A percentile compares a stretch with the other conserved stretches of the same genome.
These are phyloP conservation scores for Nephrocerus scutellatus DNA, from an alignment of 2,888 invertebrate species.

Conservation along the genomic window DNA sequence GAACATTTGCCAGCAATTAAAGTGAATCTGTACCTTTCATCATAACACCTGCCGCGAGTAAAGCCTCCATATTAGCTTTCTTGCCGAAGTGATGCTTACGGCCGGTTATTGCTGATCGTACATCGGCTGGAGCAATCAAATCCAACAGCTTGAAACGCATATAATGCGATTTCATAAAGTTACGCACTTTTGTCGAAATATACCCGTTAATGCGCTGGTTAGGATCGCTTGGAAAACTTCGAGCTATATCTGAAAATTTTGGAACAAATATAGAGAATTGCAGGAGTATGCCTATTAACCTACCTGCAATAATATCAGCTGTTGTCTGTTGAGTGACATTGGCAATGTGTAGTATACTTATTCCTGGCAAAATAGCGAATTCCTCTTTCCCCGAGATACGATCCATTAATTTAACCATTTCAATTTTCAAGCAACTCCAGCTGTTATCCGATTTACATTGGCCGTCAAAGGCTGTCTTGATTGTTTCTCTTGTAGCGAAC, in stretches of 20 bases:
- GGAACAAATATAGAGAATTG: not conserved
- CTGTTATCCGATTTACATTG: conserved; percentile 56
- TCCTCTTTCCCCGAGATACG: conserved; percentile 61
- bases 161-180: conserved; percentile 66
- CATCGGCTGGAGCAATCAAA: conserved; percentile 54
- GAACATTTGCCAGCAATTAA: too few species aligned
- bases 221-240: conserved; percentile 68
- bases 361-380: conserved; percentile 64
- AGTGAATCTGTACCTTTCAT: conserved; percentile 53
- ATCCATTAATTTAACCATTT: conserved; percentile 69
- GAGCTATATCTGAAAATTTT: conserved; percentile 55
- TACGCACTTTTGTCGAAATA: conserved; percentile 62
- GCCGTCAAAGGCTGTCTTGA: conserved; percentile 47
- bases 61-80: conserved; percentile 50
- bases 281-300: conserved; percentile 7
- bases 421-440: conserved; percentile 70
- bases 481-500: too few species aligned
- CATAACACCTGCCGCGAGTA: conserved; percentile 55
- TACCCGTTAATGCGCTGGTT: conserved; percentile 70
- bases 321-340: conserved; percentile 54
- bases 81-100: conserved; percentile 53
- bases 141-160: conserved; percentile 66
- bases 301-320: conserved; percentile 61
- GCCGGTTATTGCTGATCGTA: conserved; percentile 53
- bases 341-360: conserved; percentile 64